Base-by-base conservation (phyloP, 1,140 invertebrate species). In the Capitella teleta region DNA sequence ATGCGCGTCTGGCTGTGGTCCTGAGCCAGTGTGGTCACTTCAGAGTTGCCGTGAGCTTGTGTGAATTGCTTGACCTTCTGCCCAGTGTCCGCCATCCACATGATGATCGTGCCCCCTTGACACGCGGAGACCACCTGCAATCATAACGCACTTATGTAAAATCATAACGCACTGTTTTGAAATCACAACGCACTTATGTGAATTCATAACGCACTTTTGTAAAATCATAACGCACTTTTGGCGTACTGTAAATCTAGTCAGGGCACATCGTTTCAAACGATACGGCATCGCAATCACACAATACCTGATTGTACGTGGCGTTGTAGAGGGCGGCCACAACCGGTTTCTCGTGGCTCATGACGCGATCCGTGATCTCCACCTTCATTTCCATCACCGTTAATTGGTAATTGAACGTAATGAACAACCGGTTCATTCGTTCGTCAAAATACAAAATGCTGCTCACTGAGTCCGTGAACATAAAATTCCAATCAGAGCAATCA, bases 41-140 rank as follows among this genome's bases (percentile, higher is more conserved):
- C 71, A 5, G 64, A 57, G 36, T 57, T 66, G 24, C 60, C 62
- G 54, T 71, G 68, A 24, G 57, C 55, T 40, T 61, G 60, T 44
- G 52, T 59, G 47, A 72, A 67, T 54, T 63, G 61, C 52, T 72
- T 72, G 47, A 71, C 63, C 61, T 67, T 67, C 53, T 73, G 69
- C 60, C 71, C 71, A 54, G 65, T 71, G 50, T 72, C 69, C 30
- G 67, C 51, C 61, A 72, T 61, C 71, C 71, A 73, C 40, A 72
- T 61, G 28, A 61, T 61, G 36, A 73, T 55, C 6, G 59, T 64
- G 5, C 71, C 71, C 2, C 56, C 60, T 47, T 73, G 68, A 42
- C 66, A 65, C 3, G 64, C 57, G 58, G 61, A 70, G 18, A 70
- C 58, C 14, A 70, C 63, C 69, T 72, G 54, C 1, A 36, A 28